phyloP scores from a whole-genome alignment of 1,140 invertebrate genomes.

The Macrobrachium nipponense region DNA sequence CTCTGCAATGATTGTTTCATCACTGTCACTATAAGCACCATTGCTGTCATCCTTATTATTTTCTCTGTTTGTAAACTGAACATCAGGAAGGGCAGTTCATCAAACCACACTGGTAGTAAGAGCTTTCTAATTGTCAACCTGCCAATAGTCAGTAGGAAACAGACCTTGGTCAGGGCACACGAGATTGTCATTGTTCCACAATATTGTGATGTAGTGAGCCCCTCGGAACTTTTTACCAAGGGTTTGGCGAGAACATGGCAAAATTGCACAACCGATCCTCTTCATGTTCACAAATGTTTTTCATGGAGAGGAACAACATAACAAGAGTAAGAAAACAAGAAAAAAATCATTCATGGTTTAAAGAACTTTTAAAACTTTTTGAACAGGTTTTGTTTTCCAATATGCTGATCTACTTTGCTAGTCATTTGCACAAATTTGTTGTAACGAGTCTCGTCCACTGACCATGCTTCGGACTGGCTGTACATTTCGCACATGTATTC shows the following conservation, averaged over 20 bases:
- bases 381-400: no score
- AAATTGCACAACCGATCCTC: background rate
- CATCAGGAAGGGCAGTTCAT: background rate
- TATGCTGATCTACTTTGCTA: no score
- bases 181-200: background rate
- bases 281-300: background rate
- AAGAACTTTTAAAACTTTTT: no score
- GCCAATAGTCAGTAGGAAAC: background rate
- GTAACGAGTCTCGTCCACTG: no score
- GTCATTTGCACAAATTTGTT: no score
- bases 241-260: background rate
- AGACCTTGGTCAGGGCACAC: background rate
- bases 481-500: no score
- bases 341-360: no score
- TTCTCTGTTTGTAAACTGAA: background rate
- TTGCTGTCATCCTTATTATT: background rate
- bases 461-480: no score
- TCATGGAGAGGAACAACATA: no score
- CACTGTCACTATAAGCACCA: constrained; percentile 1
- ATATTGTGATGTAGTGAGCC: background rate
- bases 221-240: background rate
- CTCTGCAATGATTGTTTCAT: background rate
- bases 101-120: background rate
- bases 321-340: no score
- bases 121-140: background rate